Evolutionary conservation across 2,797 vertebrate genomes (phyloP).

Genomic region (Leptatherina wallacei): DNA sequence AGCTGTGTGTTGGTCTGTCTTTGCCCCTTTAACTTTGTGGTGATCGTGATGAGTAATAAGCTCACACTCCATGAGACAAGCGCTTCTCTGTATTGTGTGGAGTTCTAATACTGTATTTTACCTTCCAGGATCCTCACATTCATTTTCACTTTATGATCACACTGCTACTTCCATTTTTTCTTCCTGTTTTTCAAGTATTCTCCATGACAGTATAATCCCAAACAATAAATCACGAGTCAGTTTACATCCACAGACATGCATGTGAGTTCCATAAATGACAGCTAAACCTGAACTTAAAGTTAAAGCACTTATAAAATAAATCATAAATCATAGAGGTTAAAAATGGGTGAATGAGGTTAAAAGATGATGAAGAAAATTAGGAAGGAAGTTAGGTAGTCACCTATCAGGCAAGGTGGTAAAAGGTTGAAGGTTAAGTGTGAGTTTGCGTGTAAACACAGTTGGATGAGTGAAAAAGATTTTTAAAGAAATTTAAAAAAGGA

Average conservation of each 20-base stretch:
- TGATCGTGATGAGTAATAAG: background rate
- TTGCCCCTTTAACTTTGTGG: background rate
- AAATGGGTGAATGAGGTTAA: slow-evolving; percentile 18
- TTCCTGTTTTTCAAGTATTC: background rate
- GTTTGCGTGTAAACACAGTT: background rate
- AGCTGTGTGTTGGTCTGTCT: background rate
- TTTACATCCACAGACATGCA: background rate
- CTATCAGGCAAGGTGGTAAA: background rate
- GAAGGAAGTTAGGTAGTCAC: background rate
- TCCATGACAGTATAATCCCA: background rate
- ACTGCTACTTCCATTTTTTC: background rate
- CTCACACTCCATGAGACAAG: background rate
- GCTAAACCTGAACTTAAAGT: slow-evolving; percentile 5
- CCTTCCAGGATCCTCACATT: background rate
- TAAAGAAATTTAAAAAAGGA: too few species aligned
- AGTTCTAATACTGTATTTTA: background rate
- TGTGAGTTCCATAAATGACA: slow-evolving; percentile 4
- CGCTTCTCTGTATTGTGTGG: background rate
- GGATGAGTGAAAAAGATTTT: background rate
- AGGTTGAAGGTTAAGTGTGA: slow-evolving; percentile 9
- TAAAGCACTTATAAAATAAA: slow-evolving; percentile 3
- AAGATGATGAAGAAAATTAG: slow-evolving; percentile 20
- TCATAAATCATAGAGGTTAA: slow-evolving; percentile 5
- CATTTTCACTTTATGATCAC: background rate
- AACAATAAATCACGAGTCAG: slow-evolving; percentile 12